Evolutionary conservation across 2,888 invertebrate genomes (phyloP).

Genomic region (Spilosoma lubricipeda): DNA sequence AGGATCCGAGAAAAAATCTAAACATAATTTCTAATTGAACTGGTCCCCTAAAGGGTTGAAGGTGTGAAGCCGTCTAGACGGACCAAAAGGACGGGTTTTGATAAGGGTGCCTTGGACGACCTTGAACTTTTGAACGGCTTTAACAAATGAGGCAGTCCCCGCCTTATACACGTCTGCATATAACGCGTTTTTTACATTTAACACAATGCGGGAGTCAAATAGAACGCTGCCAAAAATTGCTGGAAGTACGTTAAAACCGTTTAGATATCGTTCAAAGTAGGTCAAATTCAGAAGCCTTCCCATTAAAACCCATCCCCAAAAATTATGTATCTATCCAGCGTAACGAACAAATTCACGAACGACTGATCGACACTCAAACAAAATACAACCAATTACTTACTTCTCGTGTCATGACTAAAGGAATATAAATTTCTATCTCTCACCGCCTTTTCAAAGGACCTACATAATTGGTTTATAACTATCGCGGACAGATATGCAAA

Average conservation of each 20-base stretch:
- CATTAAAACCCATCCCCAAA: conserved; percentile 56
- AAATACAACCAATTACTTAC: conserved; percentile 76
- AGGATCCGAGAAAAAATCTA: conserved; percentile 48
- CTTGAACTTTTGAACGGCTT: conserved; percentile 83
- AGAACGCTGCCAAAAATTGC: conserved; percentile 27
- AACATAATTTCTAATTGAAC: conserved; percentile 74
- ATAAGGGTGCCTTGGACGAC: conserved; percentile 82
- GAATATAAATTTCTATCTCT: conserved; percentile 61
- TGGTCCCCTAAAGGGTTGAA: conserved; percentile 79
- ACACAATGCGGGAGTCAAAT: conserved; percentile 33
- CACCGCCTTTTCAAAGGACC: conserved; percentile 62
- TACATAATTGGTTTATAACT: conserved; percentile 68
- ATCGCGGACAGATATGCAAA: conserved; percentile 54
- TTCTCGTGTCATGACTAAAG: conserved; percentile 64
- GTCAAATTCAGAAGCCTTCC: conserved; percentile 51
- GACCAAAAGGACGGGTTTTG: conserved; percentile 81
- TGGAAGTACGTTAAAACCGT: conserved; percentile 27
- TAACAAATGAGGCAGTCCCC: conserved; percentile 79
- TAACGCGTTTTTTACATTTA: conserved; percentile 53
- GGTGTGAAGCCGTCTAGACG: conserved; percentile 85
- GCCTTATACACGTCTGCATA: conserved; percentile 58
- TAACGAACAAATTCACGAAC: conserved; percentile 69
- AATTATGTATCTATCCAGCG: conserved; percentile 63
- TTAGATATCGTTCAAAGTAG: conserved; percentile 50
- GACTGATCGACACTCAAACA: conserved; percentile 69